These are phyloP conservation scores for Resseliella maxima DNA, from an alignment of 2,888 invertebrate genomes.

Conservation along the genomic window DNA sequence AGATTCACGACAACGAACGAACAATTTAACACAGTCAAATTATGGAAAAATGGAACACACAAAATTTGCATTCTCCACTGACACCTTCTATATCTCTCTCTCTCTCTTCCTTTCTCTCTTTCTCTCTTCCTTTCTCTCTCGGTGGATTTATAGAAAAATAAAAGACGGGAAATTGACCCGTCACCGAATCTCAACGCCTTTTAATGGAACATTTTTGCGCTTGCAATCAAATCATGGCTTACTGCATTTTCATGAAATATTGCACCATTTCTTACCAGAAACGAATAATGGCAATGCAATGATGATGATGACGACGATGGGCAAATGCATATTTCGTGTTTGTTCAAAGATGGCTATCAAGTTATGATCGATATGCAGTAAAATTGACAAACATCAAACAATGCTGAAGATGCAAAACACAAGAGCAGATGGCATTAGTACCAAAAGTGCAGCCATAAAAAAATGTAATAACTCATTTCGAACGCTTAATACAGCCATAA, in stretches of 20 bases:
- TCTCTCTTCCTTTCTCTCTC: too few relatives aligned
- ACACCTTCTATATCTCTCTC: too few relatives aligned
- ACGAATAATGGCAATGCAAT: neutral
- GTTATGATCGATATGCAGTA: slow-evolving; percentile 23
- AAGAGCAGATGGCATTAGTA: neutral
- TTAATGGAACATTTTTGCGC: neutral
- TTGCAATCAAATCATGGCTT: neutral
- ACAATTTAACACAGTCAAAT: neutral
- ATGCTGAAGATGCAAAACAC: neutral
- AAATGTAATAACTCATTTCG: slow-evolving; percentile 9
- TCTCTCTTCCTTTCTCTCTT: too few relatives aligned
- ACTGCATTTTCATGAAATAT: slow-evolving; percentile 18
- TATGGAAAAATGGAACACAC: neutral
- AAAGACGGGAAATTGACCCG: neutral
- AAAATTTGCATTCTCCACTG: neutral
- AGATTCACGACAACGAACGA: neutral
- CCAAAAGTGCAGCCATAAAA: neutral
- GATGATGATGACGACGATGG: neutral
- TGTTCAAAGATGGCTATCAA: neutral
- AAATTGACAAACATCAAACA: slow-evolving; percentile 8
- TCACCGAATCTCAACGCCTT: neutral
- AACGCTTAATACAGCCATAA: neutral
- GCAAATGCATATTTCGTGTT: neutral
- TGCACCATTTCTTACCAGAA: neutral
- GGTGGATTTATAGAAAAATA: too few relatives aligned